A percentile compares a stretch with the other conserved stretches of the same genome.
phyloP scores from a whole-genome alignment of 1,140 invertebrate genomes.

The Sminthurinus signatus region DNA sequence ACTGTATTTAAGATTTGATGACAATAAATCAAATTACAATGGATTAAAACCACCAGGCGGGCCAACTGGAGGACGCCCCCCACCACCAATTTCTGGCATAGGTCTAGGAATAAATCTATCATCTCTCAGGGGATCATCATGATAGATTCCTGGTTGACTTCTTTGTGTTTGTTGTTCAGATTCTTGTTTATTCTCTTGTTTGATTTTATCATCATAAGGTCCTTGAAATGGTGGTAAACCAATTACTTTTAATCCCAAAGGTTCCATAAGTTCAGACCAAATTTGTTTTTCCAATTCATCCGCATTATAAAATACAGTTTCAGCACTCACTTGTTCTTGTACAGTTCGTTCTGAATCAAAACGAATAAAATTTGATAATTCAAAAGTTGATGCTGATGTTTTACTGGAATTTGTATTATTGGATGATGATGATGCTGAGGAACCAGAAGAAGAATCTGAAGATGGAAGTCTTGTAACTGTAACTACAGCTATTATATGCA shows the following conservation, averaged over 20 bases:
- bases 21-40: no score
- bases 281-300: constrained; percentile 22
- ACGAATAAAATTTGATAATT: constrained; percentile 14
- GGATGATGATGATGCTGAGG: neutral
- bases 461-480: no score
- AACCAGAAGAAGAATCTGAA: no score
- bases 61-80: neutral
- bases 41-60: constrained; percentile 14
- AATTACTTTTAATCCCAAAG: constrained; percentile 19
- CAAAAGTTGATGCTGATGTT: constrained; percentile 20
- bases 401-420: neutral
- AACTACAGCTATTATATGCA: no score
- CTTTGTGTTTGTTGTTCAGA: neutral
- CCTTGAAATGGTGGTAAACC: constrained; percentile 23
- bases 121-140: constrained; percentile 8
- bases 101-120: neutral
- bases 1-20: no score
- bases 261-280: constrained; percentile 25
- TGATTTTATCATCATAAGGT: constrained; percentile 25
- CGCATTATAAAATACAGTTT: constrained; percentile 7
- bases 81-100: neutral
- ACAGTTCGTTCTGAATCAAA: neutral
- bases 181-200: neutral
- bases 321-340: neutral
- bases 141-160: neutral